A percentile compares a stretch with the other conserved stretches of the same genome.
Conservation (phyloP, 2,888 invertebrate species). For the Eilema sororculum region DNA sequence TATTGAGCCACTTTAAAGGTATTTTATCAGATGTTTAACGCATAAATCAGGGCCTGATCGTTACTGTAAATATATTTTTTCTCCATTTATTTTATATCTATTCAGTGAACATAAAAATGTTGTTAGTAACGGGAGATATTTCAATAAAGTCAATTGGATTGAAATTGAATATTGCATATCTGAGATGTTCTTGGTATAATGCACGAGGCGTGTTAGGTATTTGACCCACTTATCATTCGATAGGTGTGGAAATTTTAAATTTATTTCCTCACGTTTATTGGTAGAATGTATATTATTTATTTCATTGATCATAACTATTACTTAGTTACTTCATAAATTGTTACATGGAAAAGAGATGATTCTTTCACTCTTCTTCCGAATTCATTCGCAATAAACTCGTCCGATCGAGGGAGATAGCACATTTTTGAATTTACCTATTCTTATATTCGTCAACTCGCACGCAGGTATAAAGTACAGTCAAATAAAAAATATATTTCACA, state of each 20-base stretch:
- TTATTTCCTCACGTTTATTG: not conserved
- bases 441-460: too few relatives aligned
- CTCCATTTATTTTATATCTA: not conserved
- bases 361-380: too few relatives aligned
- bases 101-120: not conserved
- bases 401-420: too few relatives aligned
- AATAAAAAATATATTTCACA: too few relatives aligned
- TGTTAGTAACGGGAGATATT: not conserved
- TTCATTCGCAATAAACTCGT: too few relatives aligned
- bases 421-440: too few relatives aligned
- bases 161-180: not conserved
- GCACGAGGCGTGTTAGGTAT: not conserved
- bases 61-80: not conserved
- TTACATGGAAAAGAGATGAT: not conserved
- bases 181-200: not conserved
- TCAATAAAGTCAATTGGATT: not conserved
- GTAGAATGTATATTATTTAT: not conserved
- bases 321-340: not conserved
- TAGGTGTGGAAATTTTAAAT: not conserved
- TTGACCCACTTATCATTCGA: not conserved
- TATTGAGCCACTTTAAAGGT: not conserved
- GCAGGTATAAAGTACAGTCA: too few relatives aligned
- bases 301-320: not conserved
- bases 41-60: slow-evolving; percentile 41
- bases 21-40: slow-evolving; percentile 36